phyloP scores from a whole-genome alignment of 2,113 vertebrate species.

The Cochlearius cochlearius region DNA sequence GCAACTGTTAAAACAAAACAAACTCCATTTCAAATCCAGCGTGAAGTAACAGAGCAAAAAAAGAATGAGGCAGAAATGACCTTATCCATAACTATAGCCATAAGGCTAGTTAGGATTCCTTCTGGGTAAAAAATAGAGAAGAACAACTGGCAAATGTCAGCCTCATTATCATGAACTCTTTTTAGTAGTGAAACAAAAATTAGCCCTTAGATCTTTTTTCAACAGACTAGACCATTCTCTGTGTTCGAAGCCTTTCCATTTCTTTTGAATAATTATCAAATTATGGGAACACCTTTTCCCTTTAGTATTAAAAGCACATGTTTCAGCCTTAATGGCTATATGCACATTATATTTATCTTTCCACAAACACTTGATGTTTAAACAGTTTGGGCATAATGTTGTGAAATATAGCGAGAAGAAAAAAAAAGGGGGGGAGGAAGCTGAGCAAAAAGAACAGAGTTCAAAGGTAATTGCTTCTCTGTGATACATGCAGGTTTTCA shows the following conservation, averaged over 20 bases:
- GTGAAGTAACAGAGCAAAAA: neutral
- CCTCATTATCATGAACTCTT: slow-evolving; percentile 37
- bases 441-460: neutral
- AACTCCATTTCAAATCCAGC: slow-evolving; percentile 1
- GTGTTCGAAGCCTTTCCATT: neutral
- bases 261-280: neutral
- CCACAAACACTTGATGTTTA: neutral
- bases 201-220: slow-evolving; percentile 16
- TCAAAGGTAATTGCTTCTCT: neutral
- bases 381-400: neutral
- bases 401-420: neutral
- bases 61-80: slow-evolving; percentile 23
- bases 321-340: neutral
- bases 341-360: neutral
- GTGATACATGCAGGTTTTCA: neutral
- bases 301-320: neutral
- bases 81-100: slow-evolving; percentile 5
- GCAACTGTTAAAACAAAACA: slow-evolving; percentile 64
- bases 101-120: slow-evolving; percentile 54
- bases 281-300: neutral
- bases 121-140: slow-evolving; percentile 61
- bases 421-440: neutral
- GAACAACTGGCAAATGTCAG: slow-evolving; percentile 68
- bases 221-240: neutral
- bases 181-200: slow-evolving; percentile 39